Evolutionary conservation across 2,888 invertebrate genomes (phyloP).

Genomic region (Strigamia maritima): DNA sequence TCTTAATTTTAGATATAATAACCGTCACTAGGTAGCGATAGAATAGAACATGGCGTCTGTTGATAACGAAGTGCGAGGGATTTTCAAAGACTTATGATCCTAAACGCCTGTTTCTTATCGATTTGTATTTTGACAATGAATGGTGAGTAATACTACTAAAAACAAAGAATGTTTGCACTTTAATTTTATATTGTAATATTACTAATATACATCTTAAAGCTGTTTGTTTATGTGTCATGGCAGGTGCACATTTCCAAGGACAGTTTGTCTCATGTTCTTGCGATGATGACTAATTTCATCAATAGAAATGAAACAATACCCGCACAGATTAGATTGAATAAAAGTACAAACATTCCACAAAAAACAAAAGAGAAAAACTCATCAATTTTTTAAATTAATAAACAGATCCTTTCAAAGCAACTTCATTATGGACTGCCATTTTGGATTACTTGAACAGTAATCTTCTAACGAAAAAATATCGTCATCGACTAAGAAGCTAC

Average conservation of each 20-base stretch:
- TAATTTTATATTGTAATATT: not conserved
- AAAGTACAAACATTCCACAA: not conserved
- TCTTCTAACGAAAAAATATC: not conserved
- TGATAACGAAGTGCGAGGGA: not conserved
- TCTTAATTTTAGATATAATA: not conserved
- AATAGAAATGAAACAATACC: not conserved
- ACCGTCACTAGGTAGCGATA: not conserved
- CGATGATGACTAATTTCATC: not conserved
- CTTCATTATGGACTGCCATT: slow-evolving; percentile 34
- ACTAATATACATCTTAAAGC: too few relatives aligned
- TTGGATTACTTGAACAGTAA: slow-evolving; percentile 2
- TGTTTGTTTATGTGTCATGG: not conserved
- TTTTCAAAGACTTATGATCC: not conserved
- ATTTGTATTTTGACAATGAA: not conserved
- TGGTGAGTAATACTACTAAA: not conserved
- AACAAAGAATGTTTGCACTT: not conserved
- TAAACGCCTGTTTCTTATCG: not conserved
- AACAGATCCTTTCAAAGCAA: slow-evolving; percentile 38
- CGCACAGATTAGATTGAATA: not conserved
- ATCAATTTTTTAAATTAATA: not conserved
- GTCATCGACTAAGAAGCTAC: slow-evolving; percentile 13
- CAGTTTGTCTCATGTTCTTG: not conserved
- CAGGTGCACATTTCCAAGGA: not conserved
- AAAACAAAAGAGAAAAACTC: too few relatives aligned
- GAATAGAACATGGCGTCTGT: not conserved